Base-by-base conservation (phyloP, 2,797 vertebrate species). In the Sylvilagus floridanus region DNA sequence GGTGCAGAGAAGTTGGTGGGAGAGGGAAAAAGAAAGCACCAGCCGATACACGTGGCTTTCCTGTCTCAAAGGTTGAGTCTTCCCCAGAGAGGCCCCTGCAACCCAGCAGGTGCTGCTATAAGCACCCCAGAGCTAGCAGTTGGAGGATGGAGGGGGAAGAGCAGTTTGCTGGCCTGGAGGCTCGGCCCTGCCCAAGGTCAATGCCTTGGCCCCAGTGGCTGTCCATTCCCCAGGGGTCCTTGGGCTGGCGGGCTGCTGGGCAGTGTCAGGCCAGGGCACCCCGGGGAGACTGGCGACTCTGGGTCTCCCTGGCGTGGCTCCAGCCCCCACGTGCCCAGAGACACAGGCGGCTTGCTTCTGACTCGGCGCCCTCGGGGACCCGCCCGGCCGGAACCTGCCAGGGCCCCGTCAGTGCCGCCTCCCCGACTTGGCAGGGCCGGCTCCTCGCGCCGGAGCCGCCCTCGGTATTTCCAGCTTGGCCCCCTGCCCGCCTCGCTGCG, bases 391-490 rank as follows among this genome's bases (percentile, higher is more conserved):
- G 95, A 92, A 96, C 95, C 95, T 42, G 14, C 84, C 90, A 86
- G 95, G 96, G 68, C 86, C 79, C 76, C 2, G 0, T 93, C 77
- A 1, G 95, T 72, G 85, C 95, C 28, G 77, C 94, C 97, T 98
- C 96, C 91, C 97, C 63, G 37, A 96, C 91, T 96, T 3, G 6
- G 96, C 85, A 95, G 90, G 84, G 81, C 50, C 8, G 30, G 35
- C 88, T 87, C 91, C 81, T 95, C 0, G 24, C 69, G 88, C 91
- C 94, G 84, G 89, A 94, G 90, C 84, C 12, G 91, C 81, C 92
- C 68, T 91, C 7, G 77, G 95, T 95, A 95, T 97, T 97, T 97
- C 94, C 95, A 96, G 95, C 87, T 94, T 97, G 95, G 96, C 95
- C 63, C 66, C 13, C 89, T 92, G 93, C 96, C 95, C 4, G 0